Evolutionary conservation across 1,140 invertebrate genomes (phyloP), one percentile per base, ranked within the genome.

Genomic region (Drosophila melanica): DNA sequence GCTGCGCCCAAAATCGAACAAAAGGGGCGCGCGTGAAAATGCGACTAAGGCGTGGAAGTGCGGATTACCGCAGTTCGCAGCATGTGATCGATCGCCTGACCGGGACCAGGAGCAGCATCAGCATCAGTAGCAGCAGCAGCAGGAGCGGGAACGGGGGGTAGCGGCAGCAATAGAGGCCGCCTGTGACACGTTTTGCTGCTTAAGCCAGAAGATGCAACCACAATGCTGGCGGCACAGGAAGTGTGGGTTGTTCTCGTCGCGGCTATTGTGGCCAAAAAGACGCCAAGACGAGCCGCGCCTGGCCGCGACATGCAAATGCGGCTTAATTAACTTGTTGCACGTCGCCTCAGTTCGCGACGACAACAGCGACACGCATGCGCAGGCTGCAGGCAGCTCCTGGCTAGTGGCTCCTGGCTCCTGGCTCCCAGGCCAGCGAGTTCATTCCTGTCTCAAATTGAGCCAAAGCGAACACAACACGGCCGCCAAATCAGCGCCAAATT

Each of bases 241-340:
- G 84, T 89, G 84, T 89, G 84, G 84, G 74, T 80, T 89, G 84
- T 72, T 50, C 60, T 16, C 50, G 18, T 42, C 35, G 2, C 18
- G 45, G 23, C 42, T 33, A 44, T 54, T 37, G 57, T 48, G 68
- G 68, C 50, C 58, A 33, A 55, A 55, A 63, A 60, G n/a, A 48
- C 33, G 33, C 33, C 27, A 79, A 65, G 60, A 70, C 47, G 11
- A 16, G 14, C 18, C 58, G 66, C 66, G 39, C 27, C 18, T 39
- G 20, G 20, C 6, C 23, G 27, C 55, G 50, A 76, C 84, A 89
- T 89, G 84, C 84, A 90, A 89, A 89, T 89, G 79, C 77, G 85
- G 80, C 84, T 89, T 89, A 89, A 89, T 89, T 89, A 89, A 89
- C 84, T 89, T 89, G 84, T 89, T 89, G 84, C 84, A 89, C 84